phyloP scores from a whole-genome alignment of 2,113 vertebrate genomes.

The Pyrgilauda ruficollis region DNA sequence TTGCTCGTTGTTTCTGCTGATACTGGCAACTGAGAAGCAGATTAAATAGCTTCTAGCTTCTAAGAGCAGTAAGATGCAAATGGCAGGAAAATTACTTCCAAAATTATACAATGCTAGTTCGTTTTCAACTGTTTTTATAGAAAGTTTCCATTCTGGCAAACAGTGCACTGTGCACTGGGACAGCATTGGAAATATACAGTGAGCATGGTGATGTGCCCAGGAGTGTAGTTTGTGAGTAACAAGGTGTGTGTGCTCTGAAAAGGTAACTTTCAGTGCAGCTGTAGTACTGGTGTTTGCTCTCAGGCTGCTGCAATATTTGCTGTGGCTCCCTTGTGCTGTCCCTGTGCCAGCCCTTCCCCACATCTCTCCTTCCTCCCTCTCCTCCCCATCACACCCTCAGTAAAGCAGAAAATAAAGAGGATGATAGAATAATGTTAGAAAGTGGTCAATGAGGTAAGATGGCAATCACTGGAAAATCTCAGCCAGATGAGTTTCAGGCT shows the following conservation, averaged over 20 bases:
- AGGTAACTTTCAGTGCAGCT: not conserved
- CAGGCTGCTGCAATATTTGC: not conserved
- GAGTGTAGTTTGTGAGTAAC: conserved; percentile 3
- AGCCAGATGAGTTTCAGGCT: not conserved
- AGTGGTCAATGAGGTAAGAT: not conserved
- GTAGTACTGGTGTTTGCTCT: not conserved
- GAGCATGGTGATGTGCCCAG: not conserved
- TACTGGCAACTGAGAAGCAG: not conserved
- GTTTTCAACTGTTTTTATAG: conserved; percentile 1
- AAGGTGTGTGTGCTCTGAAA: conserved; percentile 13
- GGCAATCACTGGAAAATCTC: not conserved
- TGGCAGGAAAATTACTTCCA: not conserved
- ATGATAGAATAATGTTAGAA: not conserved
- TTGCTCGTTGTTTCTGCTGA: not conserved
- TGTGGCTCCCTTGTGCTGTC: not conserved
- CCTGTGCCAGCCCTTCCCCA: not conserved
- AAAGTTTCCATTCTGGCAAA: not conserved
- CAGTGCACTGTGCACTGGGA: not conserved
- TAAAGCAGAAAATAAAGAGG: not conserved
- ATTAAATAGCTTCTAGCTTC: not conserved
- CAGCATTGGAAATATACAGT: not conserved
- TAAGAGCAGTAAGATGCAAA: not conserved
- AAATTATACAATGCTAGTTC: not conserved
- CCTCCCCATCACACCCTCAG: not conserved
- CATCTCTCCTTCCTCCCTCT: not conserved